Conservation (phyloP, 2,113 vertebrate species). For the Lasiurus cinereus region DNA sequence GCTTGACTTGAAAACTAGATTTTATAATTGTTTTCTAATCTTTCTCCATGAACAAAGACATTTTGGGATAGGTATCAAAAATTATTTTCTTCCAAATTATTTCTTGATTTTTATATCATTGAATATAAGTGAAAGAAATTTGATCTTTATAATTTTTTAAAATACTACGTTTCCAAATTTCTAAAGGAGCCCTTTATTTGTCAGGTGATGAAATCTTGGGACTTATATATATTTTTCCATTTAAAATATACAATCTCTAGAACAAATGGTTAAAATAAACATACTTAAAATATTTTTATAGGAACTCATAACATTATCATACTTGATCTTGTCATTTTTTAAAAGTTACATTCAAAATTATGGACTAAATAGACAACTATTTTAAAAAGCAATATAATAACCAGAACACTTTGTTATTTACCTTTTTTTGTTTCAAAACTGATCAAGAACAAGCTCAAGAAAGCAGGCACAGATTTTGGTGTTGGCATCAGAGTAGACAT, state of each 20-base stretch:
- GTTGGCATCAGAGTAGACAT: background rate
- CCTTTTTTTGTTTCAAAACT: background rate
- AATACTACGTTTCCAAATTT: background rate
- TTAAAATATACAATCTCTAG: background rate
- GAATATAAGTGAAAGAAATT: background rate
- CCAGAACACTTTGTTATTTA: background rate
- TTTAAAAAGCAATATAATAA: background rate
- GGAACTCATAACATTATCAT: background rate
- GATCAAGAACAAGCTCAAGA: background rate
- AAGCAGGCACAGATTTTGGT: background rate
- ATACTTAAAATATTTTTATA: background rate
- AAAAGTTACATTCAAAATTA: background rate
- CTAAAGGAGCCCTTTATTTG: background rate
- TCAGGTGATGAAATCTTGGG: background rate
- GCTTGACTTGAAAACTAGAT: background rate
- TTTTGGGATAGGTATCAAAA: background rate
- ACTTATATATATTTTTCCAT: background rate
- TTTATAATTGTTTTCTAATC: background rate
- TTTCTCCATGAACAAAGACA: background rate
- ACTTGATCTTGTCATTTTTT: background rate
- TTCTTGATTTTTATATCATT: slow-evolving; percentile 11
- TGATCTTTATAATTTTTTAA: background rate
- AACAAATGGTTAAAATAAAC: background rate
- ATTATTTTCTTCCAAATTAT: background rate
- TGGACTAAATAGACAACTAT: background rate